Conservation (phyloP, 2,113 vertebrate genomes). For the Nansenia antarctica region DNA sequence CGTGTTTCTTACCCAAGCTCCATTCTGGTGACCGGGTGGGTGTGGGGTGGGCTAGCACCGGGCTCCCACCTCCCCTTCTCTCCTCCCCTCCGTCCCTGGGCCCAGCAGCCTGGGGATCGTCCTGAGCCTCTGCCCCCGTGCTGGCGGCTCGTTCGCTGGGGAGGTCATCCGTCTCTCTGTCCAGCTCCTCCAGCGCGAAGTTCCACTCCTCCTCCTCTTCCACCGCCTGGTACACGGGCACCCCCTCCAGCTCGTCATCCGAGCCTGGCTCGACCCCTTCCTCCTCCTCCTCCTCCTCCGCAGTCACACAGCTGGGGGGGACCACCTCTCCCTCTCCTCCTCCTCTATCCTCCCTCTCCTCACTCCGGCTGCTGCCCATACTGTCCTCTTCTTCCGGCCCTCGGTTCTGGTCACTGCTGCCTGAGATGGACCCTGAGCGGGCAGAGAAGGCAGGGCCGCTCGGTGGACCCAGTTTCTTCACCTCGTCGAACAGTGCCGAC, state of each 20-base stretch:
- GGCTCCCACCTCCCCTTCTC: constrained; percentile 26
- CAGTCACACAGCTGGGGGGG: background rate
- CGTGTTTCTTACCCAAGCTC: constrained; percentile 55
- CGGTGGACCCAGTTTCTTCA: constrained; percentile 69
- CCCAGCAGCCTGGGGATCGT: constrained; percentile 2
- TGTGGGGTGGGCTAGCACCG: constrained; percentile 60
- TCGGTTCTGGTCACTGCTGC: constrained; percentile 20
- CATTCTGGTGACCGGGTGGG: constrained; percentile 51
- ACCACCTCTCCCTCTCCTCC: background rate
- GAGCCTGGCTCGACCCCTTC: background rate
- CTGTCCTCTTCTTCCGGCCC: constrained; percentile 31
- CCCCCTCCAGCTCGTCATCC: constrained; percentile 50
- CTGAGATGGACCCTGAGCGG: constrained; percentile 42
- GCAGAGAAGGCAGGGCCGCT: too few species aligned
- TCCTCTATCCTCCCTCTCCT: too few species aligned
- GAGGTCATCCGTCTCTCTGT: constrained; percentile 9
- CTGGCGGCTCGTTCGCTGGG: background rate
- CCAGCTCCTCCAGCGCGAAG: constrained; percentile 41
- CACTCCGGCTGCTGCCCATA: background rate
- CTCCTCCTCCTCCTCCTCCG: background rate
- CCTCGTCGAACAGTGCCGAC: constrained; percentile 66
- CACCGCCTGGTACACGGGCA: constrained; percentile 45
- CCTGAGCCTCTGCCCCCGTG: background rate
- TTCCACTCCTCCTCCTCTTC: constrained; percentile 72
- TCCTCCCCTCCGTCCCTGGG: constrained; percentile 13